Conservation (phyloP, 1,140 invertebrate species). For the Nilaparvata lugens region DNA sequence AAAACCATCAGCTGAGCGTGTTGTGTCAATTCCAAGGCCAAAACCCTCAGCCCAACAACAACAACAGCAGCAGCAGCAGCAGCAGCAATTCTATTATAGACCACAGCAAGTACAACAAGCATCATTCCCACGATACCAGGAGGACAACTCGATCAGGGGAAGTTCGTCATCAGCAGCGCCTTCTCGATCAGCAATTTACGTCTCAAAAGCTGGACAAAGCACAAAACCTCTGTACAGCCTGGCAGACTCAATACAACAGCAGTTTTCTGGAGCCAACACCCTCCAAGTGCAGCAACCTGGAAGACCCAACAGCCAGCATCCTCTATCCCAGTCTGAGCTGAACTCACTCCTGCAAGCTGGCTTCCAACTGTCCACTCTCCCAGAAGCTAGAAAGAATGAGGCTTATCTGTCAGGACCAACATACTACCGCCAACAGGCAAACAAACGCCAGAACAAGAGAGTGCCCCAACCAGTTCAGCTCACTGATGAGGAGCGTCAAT, state of each 20-base stretch:
- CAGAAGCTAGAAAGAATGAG: conserved; percentile 16
- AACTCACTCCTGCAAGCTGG: conserved; percentile 35
- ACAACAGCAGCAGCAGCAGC: neutral
- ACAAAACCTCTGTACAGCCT: neutral
- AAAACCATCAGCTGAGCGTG: neutral
- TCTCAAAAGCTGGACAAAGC: neutral
- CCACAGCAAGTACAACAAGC: conserved; percentile 6
- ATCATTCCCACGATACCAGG: neutral
- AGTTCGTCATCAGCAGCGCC: conserved; percentile 10
- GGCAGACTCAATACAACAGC: neutral
- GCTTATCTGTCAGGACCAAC: conserved; percentile 27
- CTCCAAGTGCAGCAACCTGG: neutral
- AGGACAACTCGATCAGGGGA: neutral
- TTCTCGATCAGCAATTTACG: conserved; percentile 15
- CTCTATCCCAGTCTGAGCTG: conserved; percentile 35
- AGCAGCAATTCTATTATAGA: conserved; percentile 7
- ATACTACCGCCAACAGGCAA: conserved; percentile 27
- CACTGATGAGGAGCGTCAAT: conserved; percentile 28
- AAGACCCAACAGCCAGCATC: conserved; percentile 11
- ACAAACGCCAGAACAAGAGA: conserved; percentile 34
- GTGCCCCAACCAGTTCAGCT: conserved; percentile 34
- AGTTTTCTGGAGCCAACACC: neutral
- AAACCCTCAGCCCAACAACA: neutral
- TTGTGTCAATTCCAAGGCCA: conserved; percentile 7
- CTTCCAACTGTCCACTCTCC: conserved; percentile 35